Evolutionary conservation across 2,888 invertebrate species (phyloP), one percentile per base, ranked within the genome.

Genomic region (Polyploca ridens): DNA sequence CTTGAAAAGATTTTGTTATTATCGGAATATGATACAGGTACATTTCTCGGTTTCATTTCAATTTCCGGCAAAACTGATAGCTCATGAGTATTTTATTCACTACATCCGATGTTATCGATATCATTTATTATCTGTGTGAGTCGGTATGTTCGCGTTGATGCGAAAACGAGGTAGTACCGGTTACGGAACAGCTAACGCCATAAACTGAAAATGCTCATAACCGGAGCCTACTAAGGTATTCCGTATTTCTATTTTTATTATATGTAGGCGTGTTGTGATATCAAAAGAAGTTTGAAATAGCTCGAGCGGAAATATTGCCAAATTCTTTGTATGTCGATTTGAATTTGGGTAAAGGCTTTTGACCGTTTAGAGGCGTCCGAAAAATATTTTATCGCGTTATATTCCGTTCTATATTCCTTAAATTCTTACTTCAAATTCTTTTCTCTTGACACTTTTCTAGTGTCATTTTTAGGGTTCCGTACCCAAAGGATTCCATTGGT

Each of bases 161-260:
- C 78, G 76, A 82, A 78, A 79, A 81, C 79, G 79, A 79, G 72
- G 77, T 66, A 77, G 69, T 74, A 71, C 74, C 76, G 75, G 72
- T 76, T 75, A 78, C 76, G 77, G 69, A 77, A 76, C 72, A 71
- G 72, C 72, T 77, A 66, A 64, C 73, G 73, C 72, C 81, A 77
- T 84, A 82, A 85, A 84, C 74, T 75, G 76, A 74, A 81, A 81
- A 80, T 71, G 78, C 69, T 70, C 72, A 77, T 80, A 80, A 76
- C 74, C 69, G 73, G 62, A 73, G 71, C 73, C 74, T 73, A 68
- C 73, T 77, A 71, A 73, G 72, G 69, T 75, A 77, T 82, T 78
- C 69, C 68, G 73, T 77, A 79, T 81, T 80, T 79, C 72, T 81
- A 79, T 81, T 79, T 79, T 78, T 79, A 79, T 78, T 74, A 76